phyloP scores from a whole-genome alignment of 2,888 invertebrate genomes.

The Aromia moschata region DNA sequence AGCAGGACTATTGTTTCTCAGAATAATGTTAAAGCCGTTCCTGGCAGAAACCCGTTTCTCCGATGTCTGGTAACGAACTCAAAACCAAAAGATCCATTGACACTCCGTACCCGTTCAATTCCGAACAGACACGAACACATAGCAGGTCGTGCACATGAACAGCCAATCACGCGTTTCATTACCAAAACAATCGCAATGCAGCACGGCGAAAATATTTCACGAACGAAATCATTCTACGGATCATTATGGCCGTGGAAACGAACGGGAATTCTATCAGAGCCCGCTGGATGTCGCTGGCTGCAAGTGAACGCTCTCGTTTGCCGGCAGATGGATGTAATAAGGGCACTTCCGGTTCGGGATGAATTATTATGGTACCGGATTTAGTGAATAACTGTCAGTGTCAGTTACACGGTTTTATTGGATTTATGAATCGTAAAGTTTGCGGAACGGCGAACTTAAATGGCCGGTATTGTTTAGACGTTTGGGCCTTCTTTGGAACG shows the following conservation, averaged over 20 bases:
- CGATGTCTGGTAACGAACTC: too few species aligned
- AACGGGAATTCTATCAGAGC: background rate
- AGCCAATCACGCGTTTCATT: constrained; percentile 6
- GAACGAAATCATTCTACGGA: constrained; percentile 3
- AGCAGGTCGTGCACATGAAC: constrained; percentile 7
- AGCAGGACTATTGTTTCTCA: too few species aligned
- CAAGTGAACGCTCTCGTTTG: background rate
- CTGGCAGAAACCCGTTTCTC: too few species aligned
- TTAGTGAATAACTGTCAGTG: background rate
- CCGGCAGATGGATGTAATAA: background rate
- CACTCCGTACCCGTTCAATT: too few species aligned
- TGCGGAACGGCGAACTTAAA: too few species aligned
- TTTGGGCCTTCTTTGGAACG: too few species aligned
- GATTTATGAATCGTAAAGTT: background rate
- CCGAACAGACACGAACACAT: too few species aligned
- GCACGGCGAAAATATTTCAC: constrained; percentile 7
- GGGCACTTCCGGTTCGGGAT: constrained; percentile 3
- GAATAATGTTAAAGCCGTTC: too few species aligned
- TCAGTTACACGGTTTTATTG: background rate
- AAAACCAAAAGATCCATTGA: too few species aligned
- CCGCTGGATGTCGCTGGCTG: background rate
- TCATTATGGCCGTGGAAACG: constrained; percentile 4
- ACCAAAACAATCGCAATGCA: background rate
- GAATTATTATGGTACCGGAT: constrained; percentile 6
- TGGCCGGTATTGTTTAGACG: too few species aligned